phyloP scores from a whole-genome alignment of 2,113 vertebrate genomes.

The Arothron firmamentum region DNA sequence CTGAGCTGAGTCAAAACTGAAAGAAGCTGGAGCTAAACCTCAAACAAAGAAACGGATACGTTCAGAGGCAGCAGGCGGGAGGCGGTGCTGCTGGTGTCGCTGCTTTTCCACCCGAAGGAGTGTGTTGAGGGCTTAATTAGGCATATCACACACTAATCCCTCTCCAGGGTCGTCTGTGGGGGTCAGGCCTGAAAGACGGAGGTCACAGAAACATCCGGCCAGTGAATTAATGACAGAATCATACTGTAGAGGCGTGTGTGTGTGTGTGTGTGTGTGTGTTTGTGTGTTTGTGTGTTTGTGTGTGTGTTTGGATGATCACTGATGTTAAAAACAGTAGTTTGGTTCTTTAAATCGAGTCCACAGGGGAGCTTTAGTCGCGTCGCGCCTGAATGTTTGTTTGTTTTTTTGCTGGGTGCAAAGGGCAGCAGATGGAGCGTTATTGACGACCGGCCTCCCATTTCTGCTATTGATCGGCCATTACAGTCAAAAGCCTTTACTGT shows the following conservation, averaged over 20 bases:
- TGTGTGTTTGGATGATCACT: not conserved
- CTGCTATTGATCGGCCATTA: constrained; percentile 64
- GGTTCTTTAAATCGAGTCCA: not conserved
- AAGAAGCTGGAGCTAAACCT: too few species aligned
- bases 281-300: constrained; percentile 1
- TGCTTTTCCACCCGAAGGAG: constrained; percentile 12
- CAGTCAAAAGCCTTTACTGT: constrained; percentile 63
- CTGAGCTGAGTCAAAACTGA: too few species aligned
- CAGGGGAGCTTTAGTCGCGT: not conserved
- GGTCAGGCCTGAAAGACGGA: constrained; percentile 64
- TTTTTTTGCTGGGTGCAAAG: constrained; percentile 27
- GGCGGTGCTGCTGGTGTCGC: constrained; percentile 11
- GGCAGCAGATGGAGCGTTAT: constrained; percentile 55
- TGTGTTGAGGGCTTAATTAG: constrained; percentile 63
- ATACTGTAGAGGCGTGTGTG: constrained; percentile 48
- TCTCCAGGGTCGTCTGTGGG: constrained; percentile 63
- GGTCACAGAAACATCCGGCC: constrained; percentile 69
- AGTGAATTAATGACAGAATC: constrained; percentile 54
- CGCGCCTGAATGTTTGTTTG: not conserved
- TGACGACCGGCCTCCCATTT: constrained; percentile 52
- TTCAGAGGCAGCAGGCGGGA: not conserved
- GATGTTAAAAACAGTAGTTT: not conserved
- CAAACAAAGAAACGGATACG: not conserved
- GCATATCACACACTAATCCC: constrained; percentile 63
- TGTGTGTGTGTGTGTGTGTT: not conserved